Base-by-base conservation (phyloP, 2,113 vertebrate species). In the Microtus richardsoni region DNA sequence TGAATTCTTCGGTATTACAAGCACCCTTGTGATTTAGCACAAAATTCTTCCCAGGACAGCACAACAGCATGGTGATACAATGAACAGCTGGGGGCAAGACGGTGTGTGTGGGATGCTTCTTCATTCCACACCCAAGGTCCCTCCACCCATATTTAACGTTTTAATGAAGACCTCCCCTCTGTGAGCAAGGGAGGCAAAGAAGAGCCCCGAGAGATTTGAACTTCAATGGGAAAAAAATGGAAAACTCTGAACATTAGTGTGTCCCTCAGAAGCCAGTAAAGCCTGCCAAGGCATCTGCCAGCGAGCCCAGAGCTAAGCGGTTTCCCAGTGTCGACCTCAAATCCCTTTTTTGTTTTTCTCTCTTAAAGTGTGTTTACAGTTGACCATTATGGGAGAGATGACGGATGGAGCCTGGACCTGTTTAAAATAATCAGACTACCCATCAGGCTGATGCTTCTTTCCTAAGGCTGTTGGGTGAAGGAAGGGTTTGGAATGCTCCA, bases 331-430 rank as follows among this genome's bases (percentile, higher is more conserved):
- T 96, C 79, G 24, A 96, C 88, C 94, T 90, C 93, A 93, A 96
- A 94, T 93, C 85, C 92, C n/a, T 1, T 91, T 92, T 92, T 94
- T 95, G 89, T 96, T 94, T 96, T 93, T 96, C 94, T 96, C 88
- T 95, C 93, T 96, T 96, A 95, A 97, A 97, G 96, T 94, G 97
- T 96, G 95, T 97, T 98, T 97, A 97, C 94, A 95, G 83, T 64
- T 92, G 91, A 95, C 96, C 75, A 93, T 94, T 96, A 96, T 91
- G 92, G 44, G 88, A 91, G 94, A 96, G 83, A 88, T 95, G 94
- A 94, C 49, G 22, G 88, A 93, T 96, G 64, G 77, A 80, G 62
- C 85, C 96, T 94, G 94, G 87, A 47, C 94, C 54, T 1, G 0
- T 94, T 97, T 95, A 94, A 95, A 96, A 96, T 95, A 96, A 71